phyloP scores from a whole-genome alignment of 2,113 vertebrate species.

The Pomatorhinus ruficollis region DNA sequence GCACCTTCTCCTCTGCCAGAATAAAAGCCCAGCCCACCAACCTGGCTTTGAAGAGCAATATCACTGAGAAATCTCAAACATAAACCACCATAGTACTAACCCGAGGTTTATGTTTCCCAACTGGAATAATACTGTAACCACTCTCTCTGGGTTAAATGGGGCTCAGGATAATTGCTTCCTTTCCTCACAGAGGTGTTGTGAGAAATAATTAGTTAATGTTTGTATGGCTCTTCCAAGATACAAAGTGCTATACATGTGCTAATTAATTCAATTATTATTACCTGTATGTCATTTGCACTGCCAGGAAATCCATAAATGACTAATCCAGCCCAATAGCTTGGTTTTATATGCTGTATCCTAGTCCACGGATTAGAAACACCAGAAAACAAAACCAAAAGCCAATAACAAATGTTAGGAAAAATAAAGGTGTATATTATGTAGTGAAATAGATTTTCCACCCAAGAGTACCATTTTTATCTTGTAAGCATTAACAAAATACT shows the following conservation, averaged over 20 bases:
- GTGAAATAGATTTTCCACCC: neutral
- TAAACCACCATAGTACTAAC: neutral
- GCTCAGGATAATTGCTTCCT: constrained; percentile 12
- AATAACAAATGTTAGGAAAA: neutral
- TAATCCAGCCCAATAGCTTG: neutral
- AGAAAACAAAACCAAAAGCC: neutral
- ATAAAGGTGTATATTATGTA: neutral
- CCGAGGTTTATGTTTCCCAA: neutral
- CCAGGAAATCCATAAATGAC: constrained; percentile 25
- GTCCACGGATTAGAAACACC: neutral
- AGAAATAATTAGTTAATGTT: constrained; percentile 39
- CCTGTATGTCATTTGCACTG: constrained; percentile 32
- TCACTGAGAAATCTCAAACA: neutral
- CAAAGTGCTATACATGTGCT: constrained; percentile 21
- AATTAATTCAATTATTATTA: constrained; percentile 64
- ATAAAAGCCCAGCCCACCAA: neutral
- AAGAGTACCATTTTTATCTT: neutral
- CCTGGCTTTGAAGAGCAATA: neutral
- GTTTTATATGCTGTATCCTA: neutral
- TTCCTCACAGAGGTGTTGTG: neutral
- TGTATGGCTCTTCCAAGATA: neutral
- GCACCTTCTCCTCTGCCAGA: neutral
- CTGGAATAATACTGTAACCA: neutral
- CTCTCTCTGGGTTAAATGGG: neutral
- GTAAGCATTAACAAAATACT: constrained; percentile 17